phyloP scores from a whole-genome alignment of 2,888 invertebrate species.

The Acleris laterana region DNA sequence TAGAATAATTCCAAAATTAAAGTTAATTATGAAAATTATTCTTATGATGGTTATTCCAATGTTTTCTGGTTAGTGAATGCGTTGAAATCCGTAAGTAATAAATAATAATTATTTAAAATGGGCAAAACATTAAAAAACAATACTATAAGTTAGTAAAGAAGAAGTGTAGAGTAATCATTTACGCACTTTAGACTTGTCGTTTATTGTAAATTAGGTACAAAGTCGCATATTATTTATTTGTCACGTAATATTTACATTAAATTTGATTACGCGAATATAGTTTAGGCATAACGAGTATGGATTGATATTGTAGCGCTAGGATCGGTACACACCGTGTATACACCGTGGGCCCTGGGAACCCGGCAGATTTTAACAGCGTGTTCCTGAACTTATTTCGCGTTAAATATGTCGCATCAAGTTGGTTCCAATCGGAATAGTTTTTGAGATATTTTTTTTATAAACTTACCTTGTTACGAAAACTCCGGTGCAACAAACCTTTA shows the following conservation, averaged over 20 bases:
- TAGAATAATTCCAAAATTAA: constrained; percentile 50
- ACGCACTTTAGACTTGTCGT: constrained; percentile 35
- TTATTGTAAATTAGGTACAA: constrained; percentile 49
- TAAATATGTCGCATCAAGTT: no score
- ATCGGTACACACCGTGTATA: constrained; percentile 21
- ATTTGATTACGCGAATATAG: constrained; percentile 28
- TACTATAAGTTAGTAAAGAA: neutral
- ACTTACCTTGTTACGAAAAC: no score
- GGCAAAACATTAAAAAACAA: constrained; percentile 23
- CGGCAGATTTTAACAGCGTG: no score
- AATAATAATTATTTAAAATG: constrained; percentile 40
- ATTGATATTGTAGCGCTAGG: constrained; percentile 36
- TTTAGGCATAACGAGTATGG: constrained; percentile 37
- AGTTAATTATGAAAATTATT: constrained; percentile 57
- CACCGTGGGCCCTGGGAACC: no score
- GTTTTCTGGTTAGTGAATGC: constrained; percentile 71
- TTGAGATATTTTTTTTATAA: no score
- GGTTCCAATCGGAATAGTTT: no score
- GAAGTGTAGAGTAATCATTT: neutral
- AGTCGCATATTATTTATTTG: constrained; percentile 22
- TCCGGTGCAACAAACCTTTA: no score
- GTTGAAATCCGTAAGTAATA: constrained; percentile 38
- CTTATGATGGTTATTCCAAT: constrained; percentile 73
- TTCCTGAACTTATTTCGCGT: no score
- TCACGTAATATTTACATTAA: constrained; percentile 20